A percentile compares a stretch with the other conserved stretches of the same genome.
These are phyloP conservation scores for Ormyrus rosae DNA, from an alignment of 2,888 invertebrate genomes.

Conservation along the genomic window DNA sequence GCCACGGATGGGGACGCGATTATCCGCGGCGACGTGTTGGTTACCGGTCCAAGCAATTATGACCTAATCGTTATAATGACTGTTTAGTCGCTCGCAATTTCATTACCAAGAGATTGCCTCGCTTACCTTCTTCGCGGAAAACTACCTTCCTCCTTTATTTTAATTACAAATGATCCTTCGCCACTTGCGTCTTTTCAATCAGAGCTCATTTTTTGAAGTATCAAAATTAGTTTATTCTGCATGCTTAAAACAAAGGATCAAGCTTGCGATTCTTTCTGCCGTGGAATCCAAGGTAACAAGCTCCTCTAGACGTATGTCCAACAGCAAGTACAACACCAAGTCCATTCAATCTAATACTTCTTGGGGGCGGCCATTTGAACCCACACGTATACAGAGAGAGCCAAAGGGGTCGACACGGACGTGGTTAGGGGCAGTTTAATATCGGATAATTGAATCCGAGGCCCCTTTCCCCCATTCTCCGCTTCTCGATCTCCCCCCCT, in stretches of 20 bases:
- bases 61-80: conserved; percentile 71
- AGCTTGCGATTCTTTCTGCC: background rate
- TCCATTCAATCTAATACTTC: conserved; percentile 75
- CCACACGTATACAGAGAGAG: conserved; percentile 57
- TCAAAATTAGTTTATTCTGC: too few species aligned
- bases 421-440: conserved; percentile 75
- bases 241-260: too few species aligned
- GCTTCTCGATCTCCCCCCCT: conserved; percentile 56
- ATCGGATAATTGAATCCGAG: conserved; percentile 76
- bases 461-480: conserved; percentile 59
- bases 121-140: background rate
- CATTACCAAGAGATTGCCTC: conserved; percentile 63
- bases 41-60: conserved; percentile 69
- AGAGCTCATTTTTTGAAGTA: too few species aligned
- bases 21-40: conserved; percentile 67
- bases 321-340: conserved; percentile 73
- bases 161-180: too few species aligned
- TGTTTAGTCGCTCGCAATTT: conserved; percentile 72
- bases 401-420: conserved; percentile 63
- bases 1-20: conserved; percentile 56
- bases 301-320: conserved; percentile 69
- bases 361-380: conserved; percentile 69
- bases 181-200: too few species aligned
- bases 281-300: conserved; percentile 59
- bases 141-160: background rate